Conservation (phyloP, 2,113 vertebrate species). For the Geococcyx californianus region DNA sequence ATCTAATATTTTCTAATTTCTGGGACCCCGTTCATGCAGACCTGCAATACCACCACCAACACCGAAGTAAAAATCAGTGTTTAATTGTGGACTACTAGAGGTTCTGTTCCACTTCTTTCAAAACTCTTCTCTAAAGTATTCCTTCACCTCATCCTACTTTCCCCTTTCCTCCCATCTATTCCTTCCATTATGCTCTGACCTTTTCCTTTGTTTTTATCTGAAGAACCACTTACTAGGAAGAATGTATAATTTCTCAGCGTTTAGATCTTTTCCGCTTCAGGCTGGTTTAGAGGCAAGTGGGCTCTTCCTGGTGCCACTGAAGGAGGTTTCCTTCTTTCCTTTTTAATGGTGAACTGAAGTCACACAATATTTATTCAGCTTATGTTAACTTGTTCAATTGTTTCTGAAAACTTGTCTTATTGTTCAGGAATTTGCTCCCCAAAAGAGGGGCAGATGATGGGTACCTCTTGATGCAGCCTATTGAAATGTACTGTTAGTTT, state of each 20-base stretch:
- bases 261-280: neutral
- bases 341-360: neutral
- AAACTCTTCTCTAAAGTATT: neutral
- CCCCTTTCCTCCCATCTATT: neutral
- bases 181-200: neutral
- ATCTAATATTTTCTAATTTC: neutral
- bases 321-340: neutral
- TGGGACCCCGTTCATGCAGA: neutral
- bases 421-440: neutral
- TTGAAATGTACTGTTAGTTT: neutral
- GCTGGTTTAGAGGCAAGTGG: neutral
- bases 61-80: neutral
- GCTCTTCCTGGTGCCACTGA: neutral
- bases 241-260: neutral
- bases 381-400: neutral
- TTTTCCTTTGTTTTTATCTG: neutral
- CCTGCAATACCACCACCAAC: neutral
- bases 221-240: neutral
- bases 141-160: neutral
- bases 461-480: neutral
- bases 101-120: neutral
- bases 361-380: neutral
- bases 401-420: neutral
- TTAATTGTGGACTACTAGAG: neutral
- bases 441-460: neutral